phyloP scores from a whole-genome alignment of 2,888 invertebrate species.

The Trilocha varians region DNA sequence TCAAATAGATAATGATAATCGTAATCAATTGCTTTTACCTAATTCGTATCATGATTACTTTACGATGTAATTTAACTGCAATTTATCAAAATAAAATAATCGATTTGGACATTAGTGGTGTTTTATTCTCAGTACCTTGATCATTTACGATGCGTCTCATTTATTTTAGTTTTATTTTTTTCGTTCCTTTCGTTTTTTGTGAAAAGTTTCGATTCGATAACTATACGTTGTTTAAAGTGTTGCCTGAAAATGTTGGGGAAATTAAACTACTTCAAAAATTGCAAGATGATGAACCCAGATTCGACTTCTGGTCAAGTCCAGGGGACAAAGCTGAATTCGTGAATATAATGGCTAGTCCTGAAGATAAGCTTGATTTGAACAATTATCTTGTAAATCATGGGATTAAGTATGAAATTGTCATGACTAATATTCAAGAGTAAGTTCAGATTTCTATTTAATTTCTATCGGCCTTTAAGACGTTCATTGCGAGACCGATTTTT shows the following conservation, averaged over 20 bases:
- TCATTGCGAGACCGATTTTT: not conserved
- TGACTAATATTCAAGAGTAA: constrained; percentile 61
- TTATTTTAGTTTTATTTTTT: not conserved
- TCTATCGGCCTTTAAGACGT: too few relatives aligned
- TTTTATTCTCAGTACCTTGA: not conserved
- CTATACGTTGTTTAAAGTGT: constrained; percentile 61
- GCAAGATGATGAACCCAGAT: constrained; percentile 40
- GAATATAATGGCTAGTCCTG: constrained; percentile 46
- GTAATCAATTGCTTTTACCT: too few relatives aligned
- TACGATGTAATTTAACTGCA: too few relatives aligned
- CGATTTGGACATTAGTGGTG: not conserved
- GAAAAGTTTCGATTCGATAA: constrained; percentile 36
- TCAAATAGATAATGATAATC: too few relatives aligned
- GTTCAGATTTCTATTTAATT: constrained; percentile 15
- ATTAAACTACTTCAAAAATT: constrained; percentile 53
- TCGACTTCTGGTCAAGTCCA: constrained; percentile 48
- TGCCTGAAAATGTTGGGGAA: constrained; percentile 51
- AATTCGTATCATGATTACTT: too few relatives aligned
- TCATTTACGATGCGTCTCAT: not conserved
- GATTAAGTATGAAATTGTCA: constrained; percentile 44
- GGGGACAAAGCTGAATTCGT: constrained; percentile 29
- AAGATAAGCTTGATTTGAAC: constrained; percentile 32
- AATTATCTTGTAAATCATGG: constrained; percentile 27
- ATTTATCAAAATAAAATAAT: too few relatives aligned
- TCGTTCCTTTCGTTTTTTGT: constrained; percentile 12